Conservation (phyloP, 1,140 invertebrate genomes). For the Drosophila ficusphila region DNA sequence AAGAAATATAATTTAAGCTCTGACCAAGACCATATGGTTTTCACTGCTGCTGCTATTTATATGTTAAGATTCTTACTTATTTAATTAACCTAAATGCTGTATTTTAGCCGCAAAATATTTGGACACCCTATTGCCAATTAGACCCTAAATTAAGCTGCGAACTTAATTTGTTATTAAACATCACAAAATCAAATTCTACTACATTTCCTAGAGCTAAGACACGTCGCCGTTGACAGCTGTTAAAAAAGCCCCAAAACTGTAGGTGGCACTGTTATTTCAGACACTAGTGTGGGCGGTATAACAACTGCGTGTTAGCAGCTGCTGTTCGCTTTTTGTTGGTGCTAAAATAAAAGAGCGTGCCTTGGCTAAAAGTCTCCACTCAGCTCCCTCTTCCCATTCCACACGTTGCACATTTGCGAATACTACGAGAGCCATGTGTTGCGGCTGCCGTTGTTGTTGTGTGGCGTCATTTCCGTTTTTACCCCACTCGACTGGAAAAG, state of each 20-base stretch:
- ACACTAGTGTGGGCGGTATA: slow-evolving; percentile 30
- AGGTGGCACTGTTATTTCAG: slow-evolving; percentile 23
- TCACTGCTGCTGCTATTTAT: not conserved
- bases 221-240: slow-evolving; percentile 1
- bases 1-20: not conserved
- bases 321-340: slow-evolving; percentile 18
- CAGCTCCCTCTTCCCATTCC: not conserved
- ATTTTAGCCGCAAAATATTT: too few relatives aligned
- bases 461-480: slow-evolving; percentile 78
- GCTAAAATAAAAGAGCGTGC: slow-evolving; percentile 51
- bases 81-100: too few relatives aligned
- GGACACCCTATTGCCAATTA: too few relatives aligned
- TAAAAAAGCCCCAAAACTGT: not conserved
- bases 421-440: slow-evolving; percentile 28
- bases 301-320: slow-evolving; percentile 46
- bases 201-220: not conserved
- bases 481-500: slow-evolving; percentile 61
- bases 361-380: slow-evolving; percentile 70
- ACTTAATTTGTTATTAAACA: too few relatives aligned
- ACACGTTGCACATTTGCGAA: slow-evolving; percentile 61
- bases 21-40: not conserved
- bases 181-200: slow-evolving; percentile 8
- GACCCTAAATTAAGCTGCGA: too few relatives aligned
- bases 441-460: slow-evolving; percentile 22
- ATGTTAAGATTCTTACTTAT: too few relatives aligned